A percentile compares a stretch with the other conserved stretches of the same genome.
phyloP scores from a whole-genome alignment of 2,797 vertebrate genomes.

The Smutsia temminckii region DNA sequence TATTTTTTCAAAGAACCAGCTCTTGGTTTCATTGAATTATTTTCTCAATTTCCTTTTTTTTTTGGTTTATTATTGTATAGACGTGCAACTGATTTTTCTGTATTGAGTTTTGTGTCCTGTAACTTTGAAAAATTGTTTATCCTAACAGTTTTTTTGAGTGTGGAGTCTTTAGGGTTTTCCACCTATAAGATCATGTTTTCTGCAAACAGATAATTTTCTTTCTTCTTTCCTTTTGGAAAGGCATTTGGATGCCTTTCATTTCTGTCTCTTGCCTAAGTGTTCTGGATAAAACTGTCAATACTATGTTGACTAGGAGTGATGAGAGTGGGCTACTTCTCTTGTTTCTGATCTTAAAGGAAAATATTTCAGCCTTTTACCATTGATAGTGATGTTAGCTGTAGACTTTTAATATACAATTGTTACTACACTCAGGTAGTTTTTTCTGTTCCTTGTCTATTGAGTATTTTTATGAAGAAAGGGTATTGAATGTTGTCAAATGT shows the following conservation, averaged over 20 bases:
- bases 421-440: background rate
- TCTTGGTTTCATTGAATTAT: background rate
- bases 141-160: background rate
- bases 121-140: background rate
- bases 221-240: background rate
- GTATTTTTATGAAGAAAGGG: background rate
- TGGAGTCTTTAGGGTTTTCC: background rate
- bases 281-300: background rate
- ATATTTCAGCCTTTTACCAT: background rate
- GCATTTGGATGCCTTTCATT: background rate
- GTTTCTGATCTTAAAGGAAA: background rate
- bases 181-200: background rate
- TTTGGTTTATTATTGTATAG: background rate
- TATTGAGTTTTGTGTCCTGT: background rate
- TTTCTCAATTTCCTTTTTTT: background rate
- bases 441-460: background rate
- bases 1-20: no score
- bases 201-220: background rate
- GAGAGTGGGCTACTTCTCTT: background rate
- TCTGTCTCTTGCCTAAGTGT: background rate
- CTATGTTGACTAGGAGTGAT: background rate
- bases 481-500: background rate
- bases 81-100: background rate
- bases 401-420: background rate
- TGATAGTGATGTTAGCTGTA: background rate